Evolutionary conservation across 1,140 invertebrate species (phyloP).

Genomic region (Physella acuta): DNA sequence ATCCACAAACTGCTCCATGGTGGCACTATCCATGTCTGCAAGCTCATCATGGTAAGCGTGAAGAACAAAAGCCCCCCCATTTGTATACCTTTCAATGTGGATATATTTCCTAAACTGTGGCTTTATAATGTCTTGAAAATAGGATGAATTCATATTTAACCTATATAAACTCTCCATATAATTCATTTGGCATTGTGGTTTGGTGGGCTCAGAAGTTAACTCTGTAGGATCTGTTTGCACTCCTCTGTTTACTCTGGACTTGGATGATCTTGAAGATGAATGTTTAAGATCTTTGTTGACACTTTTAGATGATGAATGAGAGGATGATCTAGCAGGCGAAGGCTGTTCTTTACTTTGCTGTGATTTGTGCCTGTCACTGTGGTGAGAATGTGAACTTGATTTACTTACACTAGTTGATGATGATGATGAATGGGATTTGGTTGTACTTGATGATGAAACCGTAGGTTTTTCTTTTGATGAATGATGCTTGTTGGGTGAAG

Average conservation of each 20-base stretch:
- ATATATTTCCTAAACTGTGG: conserved; percentile 65
- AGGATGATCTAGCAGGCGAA: neutral
- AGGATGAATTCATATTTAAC: neutral
- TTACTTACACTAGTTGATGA: too few species aligned
- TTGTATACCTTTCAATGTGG: conserved; percentile 87
- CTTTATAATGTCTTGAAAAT: conserved; percentile 4
- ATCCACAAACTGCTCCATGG: conserved; percentile 80
- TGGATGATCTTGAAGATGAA: conserved; percentile 9
- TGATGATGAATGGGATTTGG: too few species aligned
- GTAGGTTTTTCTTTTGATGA: too few species aligned
- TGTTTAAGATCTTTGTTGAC: conserved; percentile 4
- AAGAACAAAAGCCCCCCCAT: conserved; percentile 90
- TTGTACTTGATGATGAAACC: too few species aligned
- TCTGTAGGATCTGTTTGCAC: conserved; percentile 42
- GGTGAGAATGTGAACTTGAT: too few species aligned
- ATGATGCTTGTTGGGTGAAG: neutral
- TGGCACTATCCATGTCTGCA: conserved; percentile 70
- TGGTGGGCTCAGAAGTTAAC: neutral
- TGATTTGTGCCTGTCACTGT: conserved; percentile 12
- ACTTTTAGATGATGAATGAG: neutral
- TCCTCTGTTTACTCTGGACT: conserved; percentile 38
- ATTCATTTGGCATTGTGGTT: neutral
- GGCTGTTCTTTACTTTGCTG: neutral
- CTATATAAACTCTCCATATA: neutral
- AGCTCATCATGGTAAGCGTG: conserved; percentile 93